Base-by-base conservation (phyloP, 2,797 vertebrate species). In the Apogon talboti region DNA sequence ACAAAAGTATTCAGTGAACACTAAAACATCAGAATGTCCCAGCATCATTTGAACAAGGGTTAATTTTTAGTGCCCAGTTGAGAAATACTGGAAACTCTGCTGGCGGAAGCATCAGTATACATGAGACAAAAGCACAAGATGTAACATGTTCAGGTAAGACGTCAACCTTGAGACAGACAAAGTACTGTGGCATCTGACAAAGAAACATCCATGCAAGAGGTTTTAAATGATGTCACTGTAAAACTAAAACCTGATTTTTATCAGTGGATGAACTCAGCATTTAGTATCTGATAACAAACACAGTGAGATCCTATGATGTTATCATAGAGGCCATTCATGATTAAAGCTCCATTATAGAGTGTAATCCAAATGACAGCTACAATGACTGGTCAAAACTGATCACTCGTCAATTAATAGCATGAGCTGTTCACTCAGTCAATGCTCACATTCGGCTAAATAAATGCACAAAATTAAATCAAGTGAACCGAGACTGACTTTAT, bases 41-140 rank as follows among this genome's bases (percentile, higher is more conserved):
- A 42, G 14, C 52, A 41, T 35, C 51, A 53, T 9, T 16, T 38
- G 6, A 38, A 52, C 6, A 14, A 24, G n/a, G 14, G 13, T 35
- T n/a, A 30, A 3, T 2, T 49, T n/a, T 52, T 38, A 8, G 18
- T n/a, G 21, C 21, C 5, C 21, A 24, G 21, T 24, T 24, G 21
- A 24, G 21, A 24, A 24, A 24, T 2, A 24, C 2, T 2, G 21
- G 21, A 24, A 24, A 24, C 21, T n/a, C n/a, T 24, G 21, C 21
- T 24, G 21, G 21, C 5, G 2, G 21, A 24, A 24, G 21, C 21
- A 47, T 44, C 13, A 44, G 15, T 13, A 15, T 21, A 19, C 55
- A 56, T 58, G 43, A 12, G 28, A 37, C 38, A 56, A 10, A 49
- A 7, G 24, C 7, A 40, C 68, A 51, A 41, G 68, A 63, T 12